Evolutionary conservation across 1,140 invertebrate genomes (phyloP), one percentile per base, ranked within the genome.

Genomic region (Zaprionus africanus): DNA sequence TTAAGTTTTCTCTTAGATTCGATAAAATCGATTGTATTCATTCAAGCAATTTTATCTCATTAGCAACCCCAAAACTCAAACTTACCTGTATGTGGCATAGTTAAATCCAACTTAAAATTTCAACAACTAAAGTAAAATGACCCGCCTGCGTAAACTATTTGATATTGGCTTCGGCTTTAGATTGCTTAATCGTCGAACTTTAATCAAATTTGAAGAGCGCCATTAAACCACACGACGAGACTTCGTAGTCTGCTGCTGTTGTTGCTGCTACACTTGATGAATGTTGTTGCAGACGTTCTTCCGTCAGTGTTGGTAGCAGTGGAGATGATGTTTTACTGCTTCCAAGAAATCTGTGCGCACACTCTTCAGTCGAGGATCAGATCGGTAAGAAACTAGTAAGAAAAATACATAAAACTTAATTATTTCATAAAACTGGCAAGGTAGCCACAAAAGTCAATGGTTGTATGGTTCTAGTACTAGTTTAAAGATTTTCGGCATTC

Each of bases 401-500:
- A 79, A 90, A 90, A 90, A 90, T 90, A 90, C 81, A 90, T 90
- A 90, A 90, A 90, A 90, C 62, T 90, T 90, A 90, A 90, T 90
- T 90, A 90, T 90, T 90, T 90, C 88, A 90, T 90, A 90, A 85
- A 90, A 90, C 86, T 82, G 73, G 34, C 22, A 59, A 62, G 61
- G 26, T 9, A 60, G 41, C 57, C 31, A 49, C 43, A 41, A 60
- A 70, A 59, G 34, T 17, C 67, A 70, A 53, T 70, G 31, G 31
- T 12, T 71, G 36, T 41, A 31, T 72, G 31, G 54, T 36, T 43
- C 31, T 61, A 73, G 28, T 75, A 68, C 66, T 69, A 69, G 58
- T 58, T 75, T 67, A 54, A 69, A 56, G 36, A 53, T 75, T 63
- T 49, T 82, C 75, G 70, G 57, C 58, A 34, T 49, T 73, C 38